phyloP scores from a whole-genome alignment of 1,140 invertebrate species.

The Nylanderia fulva region DNA sequence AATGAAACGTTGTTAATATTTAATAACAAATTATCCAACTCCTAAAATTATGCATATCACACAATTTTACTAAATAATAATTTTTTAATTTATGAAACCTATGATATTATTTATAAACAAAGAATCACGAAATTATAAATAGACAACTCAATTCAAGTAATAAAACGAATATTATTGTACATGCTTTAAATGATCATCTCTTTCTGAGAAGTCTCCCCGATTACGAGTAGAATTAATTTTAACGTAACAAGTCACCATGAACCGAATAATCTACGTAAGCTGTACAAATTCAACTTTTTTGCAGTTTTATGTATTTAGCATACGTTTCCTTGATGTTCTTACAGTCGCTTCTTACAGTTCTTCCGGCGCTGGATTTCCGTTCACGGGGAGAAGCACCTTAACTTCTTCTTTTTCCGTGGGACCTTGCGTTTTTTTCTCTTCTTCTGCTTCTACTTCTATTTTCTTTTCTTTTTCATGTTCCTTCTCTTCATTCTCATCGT shows the following conservation, averaged over 20 bases:
- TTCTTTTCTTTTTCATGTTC: no score
- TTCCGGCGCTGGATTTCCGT: no score
- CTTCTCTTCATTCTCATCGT: no score
- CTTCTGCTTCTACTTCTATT: no score
- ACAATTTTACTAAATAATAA: background rate
- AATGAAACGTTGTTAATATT: background rate
- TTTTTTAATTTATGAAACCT: background rate
- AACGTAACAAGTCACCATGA: background rate
- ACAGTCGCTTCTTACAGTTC: no score
- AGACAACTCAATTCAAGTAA: background rate
- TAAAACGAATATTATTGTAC: background rate
- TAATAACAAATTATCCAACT: constrained; percentile 14
- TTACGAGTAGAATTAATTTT: background rate
- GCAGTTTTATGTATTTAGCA: no score
- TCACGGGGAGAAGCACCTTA: no score
- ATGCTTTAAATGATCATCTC: background rate
- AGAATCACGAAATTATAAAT: no score
- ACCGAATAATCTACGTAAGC: constrained; percentile 50
- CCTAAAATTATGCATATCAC: background rate
- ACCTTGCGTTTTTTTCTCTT: no score
- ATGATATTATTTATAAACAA: background rate
- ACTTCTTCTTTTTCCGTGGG: no score
- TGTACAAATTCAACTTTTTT: constrained; percentile 59
- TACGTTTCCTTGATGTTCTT: no score
- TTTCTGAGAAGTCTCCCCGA: background rate